phyloP scores from a whole-genome alignment of 92 coral and sea anemone species.

The Actinostola sp. region DNA sequence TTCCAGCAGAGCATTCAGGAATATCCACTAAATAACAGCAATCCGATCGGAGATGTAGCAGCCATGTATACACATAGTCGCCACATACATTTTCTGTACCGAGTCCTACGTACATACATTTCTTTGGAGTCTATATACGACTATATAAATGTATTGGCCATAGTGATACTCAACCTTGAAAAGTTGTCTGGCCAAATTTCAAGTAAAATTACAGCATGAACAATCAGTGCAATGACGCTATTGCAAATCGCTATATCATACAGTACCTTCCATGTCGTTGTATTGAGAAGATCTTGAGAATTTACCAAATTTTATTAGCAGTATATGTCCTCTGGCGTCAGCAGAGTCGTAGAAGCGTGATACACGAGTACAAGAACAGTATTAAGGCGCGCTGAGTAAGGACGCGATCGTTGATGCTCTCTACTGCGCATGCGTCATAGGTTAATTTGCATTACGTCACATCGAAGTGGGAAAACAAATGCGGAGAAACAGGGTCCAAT shows the following conservation, averaged over 20 bases:
- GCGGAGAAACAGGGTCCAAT: neutral
- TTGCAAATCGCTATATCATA: neutral
- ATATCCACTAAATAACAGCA: neutral
- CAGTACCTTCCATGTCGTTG: slow-evolving; percentile 19
- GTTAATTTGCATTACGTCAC: slow-evolving; percentile 12
- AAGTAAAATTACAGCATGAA: neutral
- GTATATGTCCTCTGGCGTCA: slow-evolving; percentile 15
- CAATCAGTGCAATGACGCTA: neutral
- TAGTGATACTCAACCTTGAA: slow-evolving; percentile 17
- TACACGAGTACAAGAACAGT: slow-evolving; percentile 8
- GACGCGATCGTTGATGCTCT: slow-evolving; percentile 22
- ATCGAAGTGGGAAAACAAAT: neutral
- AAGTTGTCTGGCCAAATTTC: neutral
- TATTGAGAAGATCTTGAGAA: slow-evolving; percentile 21
- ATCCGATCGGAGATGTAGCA: neutral
- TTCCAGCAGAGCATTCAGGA: neutral
- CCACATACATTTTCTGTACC: slow-evolving; percentile 31
- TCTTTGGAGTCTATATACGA: slow-evolving; percentile 3
- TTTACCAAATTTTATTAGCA: slow-evolving; percentile 4
- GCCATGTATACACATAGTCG: neutral
- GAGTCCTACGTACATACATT: slow-evolving; percentile 20
- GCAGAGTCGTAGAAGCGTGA: slow-evolving; percentile 15
- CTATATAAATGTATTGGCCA: slow-evolving; percentile 2
- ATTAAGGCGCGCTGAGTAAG: slow-evolving; percentile 16
- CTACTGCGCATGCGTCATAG: slow-evolving; percentile 55